Base-by-base conservation (phyloP, 1,140 invertebrate species). In the Chlorops oryzae region DNA sequence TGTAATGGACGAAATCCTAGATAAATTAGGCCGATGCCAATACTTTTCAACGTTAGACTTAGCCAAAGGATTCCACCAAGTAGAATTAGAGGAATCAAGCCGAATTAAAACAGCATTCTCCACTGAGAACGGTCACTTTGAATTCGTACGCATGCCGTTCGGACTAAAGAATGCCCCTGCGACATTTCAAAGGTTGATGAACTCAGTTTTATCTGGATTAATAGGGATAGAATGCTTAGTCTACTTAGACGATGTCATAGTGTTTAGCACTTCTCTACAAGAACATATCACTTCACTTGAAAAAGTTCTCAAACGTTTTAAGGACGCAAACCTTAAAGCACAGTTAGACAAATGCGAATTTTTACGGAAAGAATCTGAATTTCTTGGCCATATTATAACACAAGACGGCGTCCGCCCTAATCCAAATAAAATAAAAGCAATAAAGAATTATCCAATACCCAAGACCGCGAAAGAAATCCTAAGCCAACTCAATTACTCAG, bases 71-170 rank as follows among this genome's bases (percentile, higher is more conserved):
- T 80, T 74, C 55, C 74, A 74, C 55, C 77, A 82, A 60, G 68
- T 80, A 10, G 52, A 63, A 37, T 59, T 81, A 4, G 57, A 70
- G 4, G 28, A 51, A 18, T 28, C 51, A 0, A 62, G 64, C 39
- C 65, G 57, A 5, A 53, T 65, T 6, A 79, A 78, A 62, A 80
- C 76, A 0, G 75, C 74, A 0, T 78, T 80, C 57, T 53, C 51
- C 7, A 59, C 55, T 25, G 48, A 61, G 22, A 49, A 58, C 38
- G 70, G 65, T 0, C 62, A 70, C 53, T 72, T 63, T 39, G 63
- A 70, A 45, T 77, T 70, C 39, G 39, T 53, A 6, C 32, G 69
- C 25, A 71, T 76, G 67, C 69, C 72, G 1, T 75, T 73, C 52
- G 73, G 74, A 1, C 45, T 75, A 1, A 63, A 63, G 28, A 73